These are phyloP conservation scores for Drosophila lacteicornis DNA, from an alignment of 1,140 invertebrate species.

Conservation along the genomic window DNA sequence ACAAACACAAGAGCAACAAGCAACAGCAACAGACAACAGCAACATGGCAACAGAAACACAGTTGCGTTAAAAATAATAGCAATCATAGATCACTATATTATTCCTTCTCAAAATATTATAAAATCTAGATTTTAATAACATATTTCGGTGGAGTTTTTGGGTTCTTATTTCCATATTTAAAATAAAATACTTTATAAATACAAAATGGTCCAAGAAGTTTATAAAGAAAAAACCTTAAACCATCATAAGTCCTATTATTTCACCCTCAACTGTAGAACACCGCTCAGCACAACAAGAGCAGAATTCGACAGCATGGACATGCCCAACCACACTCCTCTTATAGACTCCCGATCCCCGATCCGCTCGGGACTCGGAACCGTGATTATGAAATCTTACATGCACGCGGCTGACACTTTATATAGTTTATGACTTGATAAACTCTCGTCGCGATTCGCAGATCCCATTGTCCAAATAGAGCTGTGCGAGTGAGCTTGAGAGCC, in stretches of 20 bases:
- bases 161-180: too few relatives aligned
- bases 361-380: conserved; percentile 8
- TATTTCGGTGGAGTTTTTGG: background rate
- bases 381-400: conserved; percentile 77
- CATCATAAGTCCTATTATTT: background rate
- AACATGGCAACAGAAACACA: conserved; percentile 6
- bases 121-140: background rate
- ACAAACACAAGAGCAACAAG: conserved; percentile 4
- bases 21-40: conserved; percentile 1
- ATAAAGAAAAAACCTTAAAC: too few relatives aligned
- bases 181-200: too few relatives aligned
- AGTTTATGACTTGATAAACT: conserved; percentile 71
- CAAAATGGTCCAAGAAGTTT: too few relatives aligned
- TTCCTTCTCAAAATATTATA: background rate
- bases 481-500: background rate
- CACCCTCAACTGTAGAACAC: background rate
- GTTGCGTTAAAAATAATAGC: background rate
- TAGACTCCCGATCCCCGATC: conserved; percentile 26
- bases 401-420: conserved; percentile 65
- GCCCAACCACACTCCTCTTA: conserved; percentile 43
- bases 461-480: conserved; percentile 65
- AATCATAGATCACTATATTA: background rate
- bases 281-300: conserved; percentile 8
- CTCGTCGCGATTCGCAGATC: conserved; percentile 24
- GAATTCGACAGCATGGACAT: conserved; percentile 53